Conservation (phyloP, 2,888 invertebrate species). For the Rutpela maculata region DNA sequence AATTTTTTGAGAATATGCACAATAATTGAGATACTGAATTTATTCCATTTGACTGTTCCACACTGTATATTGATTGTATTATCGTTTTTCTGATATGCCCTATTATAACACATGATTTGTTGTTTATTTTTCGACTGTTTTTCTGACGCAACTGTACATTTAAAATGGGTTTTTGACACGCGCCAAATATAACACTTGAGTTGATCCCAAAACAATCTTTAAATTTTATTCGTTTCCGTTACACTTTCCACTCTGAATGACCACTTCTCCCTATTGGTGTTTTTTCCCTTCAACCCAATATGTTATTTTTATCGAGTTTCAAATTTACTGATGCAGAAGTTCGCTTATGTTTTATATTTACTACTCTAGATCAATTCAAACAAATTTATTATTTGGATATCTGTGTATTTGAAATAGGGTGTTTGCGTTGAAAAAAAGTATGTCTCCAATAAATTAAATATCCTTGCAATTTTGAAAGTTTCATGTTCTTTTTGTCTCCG, state of each 20-base stretch:
- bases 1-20: too few relatives aligned
- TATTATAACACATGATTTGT: too few relatives aligned
- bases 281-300: not conserved
- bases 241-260: not conserved
- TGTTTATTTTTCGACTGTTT: not conserved
- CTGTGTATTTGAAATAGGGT: not conserved
- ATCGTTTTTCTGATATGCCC: too few relatives aligned
- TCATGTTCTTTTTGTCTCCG: too few relatives aligned
- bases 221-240: slow-evolving; percentile 1
- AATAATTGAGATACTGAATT: too few relatives aligned
- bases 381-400: not conserved
- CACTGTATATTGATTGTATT: too few relatives aligned
- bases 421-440: too few relatives aligned
- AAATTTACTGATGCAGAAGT: not conserved
- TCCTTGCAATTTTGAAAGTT: too few relatives aligned
- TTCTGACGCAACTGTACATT: not conserved
- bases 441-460: too few relatives aligned
- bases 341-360: not conserved
- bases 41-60: too few relatives aligned
- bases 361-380: not conserved
- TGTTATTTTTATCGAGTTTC: not conserved
- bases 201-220: not conserved
- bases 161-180: not conserved
- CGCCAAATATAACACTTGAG: not conserved
- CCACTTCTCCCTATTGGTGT: not conserved